Evolutionary conservation across 2,888 invertebrate genomes (phyloP).

Genomic region (Tiliacea aurago): DNA sequence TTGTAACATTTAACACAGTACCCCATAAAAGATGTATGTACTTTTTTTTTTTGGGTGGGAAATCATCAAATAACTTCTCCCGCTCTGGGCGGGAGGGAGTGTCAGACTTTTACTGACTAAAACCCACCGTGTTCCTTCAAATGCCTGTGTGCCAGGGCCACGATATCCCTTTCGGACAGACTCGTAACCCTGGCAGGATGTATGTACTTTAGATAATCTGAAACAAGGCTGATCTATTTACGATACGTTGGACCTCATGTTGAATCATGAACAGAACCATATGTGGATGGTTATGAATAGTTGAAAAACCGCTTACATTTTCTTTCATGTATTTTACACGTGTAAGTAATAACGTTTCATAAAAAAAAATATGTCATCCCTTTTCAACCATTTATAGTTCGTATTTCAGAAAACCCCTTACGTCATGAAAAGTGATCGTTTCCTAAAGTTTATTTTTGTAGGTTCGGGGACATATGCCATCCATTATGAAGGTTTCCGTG

Average conservation of each 20-base stretch:
- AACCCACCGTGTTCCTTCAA: too few species aligned
- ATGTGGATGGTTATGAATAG: not conserved
- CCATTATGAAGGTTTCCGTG: slow-evolving; percentile 37
- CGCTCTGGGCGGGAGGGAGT: too few species aligned
- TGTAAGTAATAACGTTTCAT: slow-evolving; percentile 40
- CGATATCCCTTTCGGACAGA: too few species aligned
- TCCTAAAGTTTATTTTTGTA: slow-evolving; percentile 51
- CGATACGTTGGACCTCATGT: not conserved
- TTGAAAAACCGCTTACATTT: slow-evolving; percentile 12
- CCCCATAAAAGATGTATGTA: too few species aligned
- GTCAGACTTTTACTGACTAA: too few species aligned
- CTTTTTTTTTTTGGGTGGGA: too few species aligned
- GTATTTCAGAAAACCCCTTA: slow-evolving; percentile 60
- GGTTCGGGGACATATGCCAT: slow-evolving; percentile 21
- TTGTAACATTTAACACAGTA: too few species aligned
- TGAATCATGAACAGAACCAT: not conserved
- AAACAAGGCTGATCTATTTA: too few species aligned
- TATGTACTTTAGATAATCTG: too few species aligned
- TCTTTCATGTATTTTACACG: slow-evolving; percentile 37
- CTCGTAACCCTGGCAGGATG: too few species aligned
- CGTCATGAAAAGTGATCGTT: slow-evolving; percentile 51
- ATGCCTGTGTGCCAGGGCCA: too few species aligned
- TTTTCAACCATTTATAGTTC: slow-evolving; percentile 56
- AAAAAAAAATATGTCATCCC: slow-evolving; percentile 56
- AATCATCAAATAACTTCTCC: too few species aligned